phyloP scores from a whole-genome alignment of 2,888 invertebrate genomes.

The Rhagium mordax region DNA sequence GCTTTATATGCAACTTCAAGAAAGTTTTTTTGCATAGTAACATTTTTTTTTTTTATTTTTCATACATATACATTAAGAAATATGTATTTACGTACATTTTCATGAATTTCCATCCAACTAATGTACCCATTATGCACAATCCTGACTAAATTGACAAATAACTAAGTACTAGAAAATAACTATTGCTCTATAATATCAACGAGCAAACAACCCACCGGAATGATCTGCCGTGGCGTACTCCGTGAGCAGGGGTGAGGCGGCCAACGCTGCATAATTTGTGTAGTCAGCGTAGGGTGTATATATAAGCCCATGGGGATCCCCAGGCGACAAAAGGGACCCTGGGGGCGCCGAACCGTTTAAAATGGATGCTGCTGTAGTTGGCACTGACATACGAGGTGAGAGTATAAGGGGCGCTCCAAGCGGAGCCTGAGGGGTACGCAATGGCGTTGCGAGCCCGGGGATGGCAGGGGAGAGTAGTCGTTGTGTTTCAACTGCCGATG shows the following conservation, averaged over 20 bases:
- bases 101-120: neutral
- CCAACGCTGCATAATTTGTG: constrained; percentile 90
- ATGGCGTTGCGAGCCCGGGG: constrained; percentile 74
- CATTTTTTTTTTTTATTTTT: neutral
- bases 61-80: neutral
- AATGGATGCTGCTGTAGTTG: constrained; percentile 81
- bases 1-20: no score
- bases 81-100: neutral
- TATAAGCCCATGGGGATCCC: constrained; percentile 84
- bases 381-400: constrained; percentile 90
- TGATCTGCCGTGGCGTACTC: constrained; percentile 91
- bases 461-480: constrained; percentile 78
- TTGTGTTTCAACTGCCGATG: constrained; percentile 86
- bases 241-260: constrained; percentile 85
- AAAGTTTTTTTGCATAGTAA: no score
- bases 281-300: constrained; percentile 92
- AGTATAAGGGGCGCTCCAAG: constrained; percentile 94
- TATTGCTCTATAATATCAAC: constrained; percentile 71
- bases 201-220: constrained; percentile 96
- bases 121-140: constrained; percentile 7
- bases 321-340: constrained; percentile 60
- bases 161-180: constrained; percentile 46
- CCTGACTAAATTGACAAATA: constrained; percentile 23
- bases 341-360: constrained; percentile 79
- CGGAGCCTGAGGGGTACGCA: constrained; percentile 81